Conservation (phyloP, 2,888 invertebrate genomes). For the Scaptodrosophila latifasciaeformis region DNA sequence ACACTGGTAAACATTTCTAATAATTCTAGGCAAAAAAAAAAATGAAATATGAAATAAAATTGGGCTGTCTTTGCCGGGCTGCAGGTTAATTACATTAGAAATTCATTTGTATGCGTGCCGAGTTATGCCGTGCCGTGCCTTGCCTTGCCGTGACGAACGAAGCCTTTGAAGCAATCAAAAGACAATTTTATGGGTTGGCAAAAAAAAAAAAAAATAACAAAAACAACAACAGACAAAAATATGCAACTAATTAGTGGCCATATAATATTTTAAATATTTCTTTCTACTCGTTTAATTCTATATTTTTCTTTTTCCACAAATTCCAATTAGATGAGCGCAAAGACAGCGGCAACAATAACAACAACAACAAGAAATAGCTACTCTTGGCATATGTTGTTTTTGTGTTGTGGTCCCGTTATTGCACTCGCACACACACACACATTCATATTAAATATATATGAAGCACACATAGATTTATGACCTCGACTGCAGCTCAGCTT, state of each 20-base stretch:
- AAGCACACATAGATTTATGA: constrained; percentile 25
- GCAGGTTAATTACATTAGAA: constrained; percentile 62
- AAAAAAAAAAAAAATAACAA: constrained; percentile 8
- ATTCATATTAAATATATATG: too few species aligned
- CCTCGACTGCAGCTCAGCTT: constrained; percentile 46
- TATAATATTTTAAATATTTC: constrained; percentile 43
- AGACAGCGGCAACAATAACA: constrained; percentile 1
- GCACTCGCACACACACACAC: constrained; percentile 35
- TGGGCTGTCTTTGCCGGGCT: constrained; percentile 7
- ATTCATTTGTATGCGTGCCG: constrained; percentile 61
- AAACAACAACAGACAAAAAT: too few species aligned
- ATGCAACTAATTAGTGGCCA: constrained; percentile 58
- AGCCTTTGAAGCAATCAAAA: constrained; percentile 14
- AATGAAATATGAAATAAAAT: constrained; percentile 3
- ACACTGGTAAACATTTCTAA: constrained; percentile 7
- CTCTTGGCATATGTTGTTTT: constrained; percentile 39
- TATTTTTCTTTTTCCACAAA: constrained; percentile 32
- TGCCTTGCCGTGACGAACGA: constrained; percentile 50
- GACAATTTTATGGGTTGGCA: not conserved
- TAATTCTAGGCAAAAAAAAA: not conserved
- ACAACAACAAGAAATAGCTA: constrained; percentile 23
- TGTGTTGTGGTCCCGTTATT: constrained; percentile 54
- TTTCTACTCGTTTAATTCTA: constrained; percentile 15
- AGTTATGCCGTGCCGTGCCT: constrained; percentile 13
- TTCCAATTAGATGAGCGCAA: constrained; percentile 52